phyloP scores from a whole-genome alignment of 2,113 vertebrate genomes.

The Hymenochirus boettgeri region DNA sequence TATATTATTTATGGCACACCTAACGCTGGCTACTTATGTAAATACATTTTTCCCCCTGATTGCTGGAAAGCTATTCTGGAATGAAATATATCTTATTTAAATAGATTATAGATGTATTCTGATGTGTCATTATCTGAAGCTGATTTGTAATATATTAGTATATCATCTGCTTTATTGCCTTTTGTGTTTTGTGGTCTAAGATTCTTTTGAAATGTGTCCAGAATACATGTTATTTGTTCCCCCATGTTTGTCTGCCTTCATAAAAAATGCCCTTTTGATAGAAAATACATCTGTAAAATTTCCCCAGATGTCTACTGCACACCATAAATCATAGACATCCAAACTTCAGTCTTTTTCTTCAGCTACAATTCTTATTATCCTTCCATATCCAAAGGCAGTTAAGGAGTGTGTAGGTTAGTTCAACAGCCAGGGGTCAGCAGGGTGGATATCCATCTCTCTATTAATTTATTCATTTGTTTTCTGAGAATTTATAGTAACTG shows the following conservation, averaged over 20 bases:
- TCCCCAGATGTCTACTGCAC: slow-evolving; percentile 5
- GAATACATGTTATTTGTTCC: slow-evolving; percentile 9
- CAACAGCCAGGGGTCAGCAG: not conserved
- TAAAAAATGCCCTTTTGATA: slow-evolving; percentile 9
- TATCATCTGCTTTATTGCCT: slow-evolving; percentile 24
- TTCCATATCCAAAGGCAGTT: too few relatives aligned
- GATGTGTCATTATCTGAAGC: slow-evolving; percentile 4
- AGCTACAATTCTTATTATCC: not conserved
- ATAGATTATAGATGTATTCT: slow-evolving; percentile 22
- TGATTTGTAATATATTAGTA: slow-evolving; percentile 26
- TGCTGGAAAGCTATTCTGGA: slow-evolving; percentile 20
- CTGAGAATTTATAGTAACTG: too few relatives aligned
- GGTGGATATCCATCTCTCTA: not conserved
- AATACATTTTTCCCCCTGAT: slow-evolving; percentile 24
- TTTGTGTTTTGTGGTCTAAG: not conserved
- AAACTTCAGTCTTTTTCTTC: too few relatives aligned
- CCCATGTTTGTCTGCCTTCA: slow-evolving; percentile 15
- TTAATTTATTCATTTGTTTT: too few relatives aligned
- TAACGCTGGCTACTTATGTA: slow-evolving; percentile 28
- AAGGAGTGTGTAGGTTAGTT: too few relatives aligned
- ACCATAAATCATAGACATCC: slow-evolving; percentile 8
- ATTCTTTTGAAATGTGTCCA: slow-evolving; percentile 1
- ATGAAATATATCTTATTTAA: slow-evolving; percentile 27
- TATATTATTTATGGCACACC: slow-evolving; percentile 33
- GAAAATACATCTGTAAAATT: slow-evolving; percentile 25